phyloP scores from a whole-genome alignment of 2,113 vertebrate species.

The Ceyx cyanopectus region DNA sequence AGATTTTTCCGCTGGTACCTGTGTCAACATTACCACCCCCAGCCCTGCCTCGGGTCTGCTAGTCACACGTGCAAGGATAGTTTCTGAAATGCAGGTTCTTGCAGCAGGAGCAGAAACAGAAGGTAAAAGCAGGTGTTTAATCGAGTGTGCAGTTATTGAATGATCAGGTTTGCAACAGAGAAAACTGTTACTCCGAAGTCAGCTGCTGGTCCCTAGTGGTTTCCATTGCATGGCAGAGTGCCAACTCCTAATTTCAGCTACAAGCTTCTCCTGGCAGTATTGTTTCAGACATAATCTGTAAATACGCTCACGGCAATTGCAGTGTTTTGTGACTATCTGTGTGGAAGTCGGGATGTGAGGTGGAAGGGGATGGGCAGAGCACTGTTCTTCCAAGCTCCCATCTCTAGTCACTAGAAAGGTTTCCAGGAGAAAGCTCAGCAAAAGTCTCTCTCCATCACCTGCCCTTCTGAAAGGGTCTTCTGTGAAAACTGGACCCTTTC shows the following conservation, averaged over 20 bases:
- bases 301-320: background rate
- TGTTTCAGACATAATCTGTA: background rate
- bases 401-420: background rate
- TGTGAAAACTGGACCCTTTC: background rate
- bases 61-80: background rate
- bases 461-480: background rate
- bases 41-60: background rate
- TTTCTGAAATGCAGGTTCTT: background rate
- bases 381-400: background rate
- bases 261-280: background rate
- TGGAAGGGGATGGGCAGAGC: background rate
- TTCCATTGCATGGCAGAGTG: background rate
- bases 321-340: background rate
- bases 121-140: background rate
- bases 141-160: background rate
- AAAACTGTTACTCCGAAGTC: background rate
- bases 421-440: background rate
- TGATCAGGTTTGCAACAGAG: background rate
- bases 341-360: accelerated
- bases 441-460: background rate
- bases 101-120: background rate
- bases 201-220: background rate
- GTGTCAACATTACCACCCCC: background rate
- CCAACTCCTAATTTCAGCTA: background rate
- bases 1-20: background rate